Percentiles rank a stretch among this genome's conserved stretches.
phyloP scores from a whole-genome alignment of 2,113 vertebrate genomes.

The Atrichornis clamosus region DNA sequence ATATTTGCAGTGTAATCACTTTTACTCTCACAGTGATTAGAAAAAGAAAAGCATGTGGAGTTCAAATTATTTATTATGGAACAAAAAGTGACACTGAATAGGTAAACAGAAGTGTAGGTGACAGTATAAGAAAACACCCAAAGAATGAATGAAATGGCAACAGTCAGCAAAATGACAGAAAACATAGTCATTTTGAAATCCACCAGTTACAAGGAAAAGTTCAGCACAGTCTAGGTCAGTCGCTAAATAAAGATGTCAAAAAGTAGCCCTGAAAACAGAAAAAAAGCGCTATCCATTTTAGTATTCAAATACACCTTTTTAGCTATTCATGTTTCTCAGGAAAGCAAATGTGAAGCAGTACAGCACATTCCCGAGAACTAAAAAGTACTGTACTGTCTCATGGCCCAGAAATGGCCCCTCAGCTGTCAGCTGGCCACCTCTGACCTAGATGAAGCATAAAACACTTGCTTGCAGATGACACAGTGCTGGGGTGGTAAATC shows the following conservation, averaged over 20 bases:
- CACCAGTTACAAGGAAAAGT: neutral
- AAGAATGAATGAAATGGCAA: neutral
- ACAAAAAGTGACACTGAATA: neutral
- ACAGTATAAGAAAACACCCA: neutral
- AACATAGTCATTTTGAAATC: neutral
- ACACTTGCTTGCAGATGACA: neutral
- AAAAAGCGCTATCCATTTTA: neutral
- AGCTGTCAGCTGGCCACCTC: constrained; percentile 15
- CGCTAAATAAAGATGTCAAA: neutral
- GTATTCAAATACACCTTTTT: neutral
- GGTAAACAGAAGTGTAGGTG: neutral
- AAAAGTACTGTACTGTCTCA: neutral
- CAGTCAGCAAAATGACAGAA: neutral
- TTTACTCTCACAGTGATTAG: neutral
- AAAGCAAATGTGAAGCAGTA: neutral
- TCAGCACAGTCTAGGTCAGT: neutral
- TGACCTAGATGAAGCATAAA: neutral
- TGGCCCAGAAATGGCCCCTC: neutral
- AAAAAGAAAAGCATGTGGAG: neutral
- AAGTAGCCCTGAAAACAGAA: neutral
- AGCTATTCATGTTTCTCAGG: neutral
- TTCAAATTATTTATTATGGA: neutral
- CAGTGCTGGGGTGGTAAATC: neutral
- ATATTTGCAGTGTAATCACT: neutral
- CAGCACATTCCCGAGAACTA: neutral